Conservation (phyloP, 1,140 invertebrate genomes). For the Plectrocnemia conspersa region DNA sequence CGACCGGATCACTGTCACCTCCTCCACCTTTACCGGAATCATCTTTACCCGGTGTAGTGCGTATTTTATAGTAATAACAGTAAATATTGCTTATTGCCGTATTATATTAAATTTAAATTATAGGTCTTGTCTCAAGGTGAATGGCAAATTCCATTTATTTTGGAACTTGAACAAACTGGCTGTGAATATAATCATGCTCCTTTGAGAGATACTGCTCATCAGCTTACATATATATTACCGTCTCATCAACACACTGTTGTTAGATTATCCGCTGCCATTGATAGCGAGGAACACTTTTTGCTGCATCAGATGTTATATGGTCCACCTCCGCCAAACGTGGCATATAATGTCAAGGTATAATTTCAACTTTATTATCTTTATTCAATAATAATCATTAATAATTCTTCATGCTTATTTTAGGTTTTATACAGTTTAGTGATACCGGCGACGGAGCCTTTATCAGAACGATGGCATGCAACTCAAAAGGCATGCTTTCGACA, state of each 20-base stretch:
- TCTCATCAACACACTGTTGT: slow-evolving; percentile 64
- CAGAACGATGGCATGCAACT: slow-evolving; percentile 80
- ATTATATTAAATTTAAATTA: slow-evolving; percentile 21
- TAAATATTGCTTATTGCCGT: neutral
- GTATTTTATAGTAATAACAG: too few species aligned
- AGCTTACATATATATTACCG: slow-evolving; percentile 84
- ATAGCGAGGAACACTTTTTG: slow-evolving; percentile 45
- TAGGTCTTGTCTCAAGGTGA: slow-evolving; percentile 65
- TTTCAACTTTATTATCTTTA: neutral
- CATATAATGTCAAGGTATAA: slow-evolving; percentile 48
- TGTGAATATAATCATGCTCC: slow-evolving; percentile 73
- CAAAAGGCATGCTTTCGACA: slow-evolving; percentile 86
- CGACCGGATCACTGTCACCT: slow-evolving; percentile 81
- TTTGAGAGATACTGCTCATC: slow-evolving; percentile 79
- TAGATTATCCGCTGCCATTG: slow-evolving; percentile 47
- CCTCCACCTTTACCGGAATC: slow-evolving; percentile 82
- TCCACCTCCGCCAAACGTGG: slow-evolving; percentile 48
- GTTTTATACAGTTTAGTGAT: slow-evolving; percentile 88
- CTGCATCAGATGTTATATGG: slow-evolving; percentile 48
- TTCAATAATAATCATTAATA: too few species aligned
- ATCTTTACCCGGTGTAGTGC: slow-evolving; percentile 84
- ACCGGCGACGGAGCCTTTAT: slow-evolving; percentile 78
- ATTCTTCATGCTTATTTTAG: slow-evolving; percentile 48
- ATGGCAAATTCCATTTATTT: slow-evolving; percentile 81
- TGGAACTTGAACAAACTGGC: slow-evolving; percentile 86